phyloP scores from a whole-genome alignment of 2,113 vertebrate genomes.

The Oceanodroma tethys region DNA sequence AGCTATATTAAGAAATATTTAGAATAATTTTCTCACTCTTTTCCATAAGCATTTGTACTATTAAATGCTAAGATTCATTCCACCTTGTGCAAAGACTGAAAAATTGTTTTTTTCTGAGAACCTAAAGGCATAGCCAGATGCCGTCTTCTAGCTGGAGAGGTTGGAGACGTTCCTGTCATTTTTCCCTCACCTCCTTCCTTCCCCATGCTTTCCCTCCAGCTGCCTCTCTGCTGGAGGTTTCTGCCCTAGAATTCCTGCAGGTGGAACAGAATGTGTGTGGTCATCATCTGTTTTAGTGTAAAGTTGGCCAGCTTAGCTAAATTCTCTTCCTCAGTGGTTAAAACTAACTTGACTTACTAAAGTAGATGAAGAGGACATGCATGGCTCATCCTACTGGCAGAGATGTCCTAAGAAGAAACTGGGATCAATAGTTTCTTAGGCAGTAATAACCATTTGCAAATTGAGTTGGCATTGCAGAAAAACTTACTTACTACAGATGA shows the following conservation, averaged over 20 bases:
- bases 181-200: background rate
- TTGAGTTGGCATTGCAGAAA: background rate
- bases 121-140: background rate
- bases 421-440: background rate
- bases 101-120: background rate
- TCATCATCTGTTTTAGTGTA: background rate
- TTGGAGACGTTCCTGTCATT: background rate
- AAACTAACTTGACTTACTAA: background rate
- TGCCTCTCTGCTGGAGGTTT: constrained; percentile 48
- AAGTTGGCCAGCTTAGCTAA: background rate
- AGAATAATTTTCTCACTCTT: background rate
- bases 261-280: constrained; percentile 49
- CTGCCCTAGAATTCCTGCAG: constrained; percentile 34
- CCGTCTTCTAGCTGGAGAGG: background rate
- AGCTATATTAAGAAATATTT: background rate
- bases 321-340: background rate
- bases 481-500: background rate
- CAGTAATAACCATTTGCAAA: background rate
- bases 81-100: background rate
- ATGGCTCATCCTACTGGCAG: background rate
- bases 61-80: background rate
- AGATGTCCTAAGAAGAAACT: background rate
- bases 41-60: background rate
- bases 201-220: background rate
- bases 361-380: background rate